These are phyloP conservation scores for Eleutherodactylus coqui DNA, from an alignment of 2,797 vertebrate genomes.

Conservation along the genomic window DNA sequence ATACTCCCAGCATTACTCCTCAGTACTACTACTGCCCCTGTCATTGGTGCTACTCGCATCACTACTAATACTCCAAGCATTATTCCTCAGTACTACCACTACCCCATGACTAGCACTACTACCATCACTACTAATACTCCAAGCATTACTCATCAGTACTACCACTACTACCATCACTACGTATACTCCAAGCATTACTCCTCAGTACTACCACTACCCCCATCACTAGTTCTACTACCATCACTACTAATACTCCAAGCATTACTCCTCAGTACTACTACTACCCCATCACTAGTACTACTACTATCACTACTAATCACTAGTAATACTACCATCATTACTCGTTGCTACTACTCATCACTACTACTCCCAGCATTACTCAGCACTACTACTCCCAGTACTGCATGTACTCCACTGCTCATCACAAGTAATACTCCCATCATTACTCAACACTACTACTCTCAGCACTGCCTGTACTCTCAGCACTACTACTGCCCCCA, in stretches of 20 bases:
- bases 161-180: neutral
- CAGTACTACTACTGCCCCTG: too few relatives aligned
- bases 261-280: neutral
- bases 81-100: neutral
- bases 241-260: neutral
- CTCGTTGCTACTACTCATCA: neutral
- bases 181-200: neutral
- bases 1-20: neutral
- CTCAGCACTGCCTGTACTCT: neutral
- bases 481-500: neutral
- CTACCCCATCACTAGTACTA: neutral
- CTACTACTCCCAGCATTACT: neutral
- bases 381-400: neutral
- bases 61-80: neutral
- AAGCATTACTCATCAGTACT: neutral
- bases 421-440: neutral
- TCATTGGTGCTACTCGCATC: too few relatives aligned
- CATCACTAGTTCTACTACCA: neutral
- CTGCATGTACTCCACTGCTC: neutral
- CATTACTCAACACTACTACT: neutral
- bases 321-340: neutral
- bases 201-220: neutral
- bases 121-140: neutral
- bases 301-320: neutral
- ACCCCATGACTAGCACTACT: too few relatives aligned